These are phyloP conservation scores for Reticulitermes speratus DNA, from an alignment of 1,140 invertebrate species.

Conservation along the genomic window DNA sequence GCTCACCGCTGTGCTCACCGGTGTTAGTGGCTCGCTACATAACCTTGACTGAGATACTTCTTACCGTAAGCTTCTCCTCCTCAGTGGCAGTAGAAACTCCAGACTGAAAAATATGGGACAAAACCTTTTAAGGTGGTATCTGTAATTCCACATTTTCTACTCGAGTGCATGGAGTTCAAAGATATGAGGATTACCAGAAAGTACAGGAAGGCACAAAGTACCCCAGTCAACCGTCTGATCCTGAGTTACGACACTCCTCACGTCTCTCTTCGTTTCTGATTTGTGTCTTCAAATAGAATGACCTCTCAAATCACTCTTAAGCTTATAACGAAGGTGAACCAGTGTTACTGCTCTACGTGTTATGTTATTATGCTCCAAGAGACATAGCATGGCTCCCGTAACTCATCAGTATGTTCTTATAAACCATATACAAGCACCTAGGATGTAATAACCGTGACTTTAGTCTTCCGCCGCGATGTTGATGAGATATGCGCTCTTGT, in stretches of 20 bases:
- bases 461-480: too few species aligned
- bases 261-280: background rate
- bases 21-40: too few species aligned
- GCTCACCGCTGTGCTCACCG: too few species aligned
- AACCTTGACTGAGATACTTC: too few species aligned
- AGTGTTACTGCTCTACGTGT: background rate
- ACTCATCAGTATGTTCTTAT: too few species aligned
- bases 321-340: background rate
- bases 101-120: background rate
- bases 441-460: too few species aligned
- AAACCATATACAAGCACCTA: too few species aligned
- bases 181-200: conserved; percentile 23
- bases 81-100: background rate
- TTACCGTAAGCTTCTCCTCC: too few species aligned
- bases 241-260: background rate
- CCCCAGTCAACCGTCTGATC: background rate
- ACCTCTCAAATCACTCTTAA: too few species aligned
- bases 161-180: background rate
- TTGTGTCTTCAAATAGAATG: too few species aligned
- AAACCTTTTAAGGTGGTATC: background rate
- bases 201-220: background rate
- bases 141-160: background rate
- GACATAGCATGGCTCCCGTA: too few species aligned
- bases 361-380: background rate
- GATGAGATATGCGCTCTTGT: too few species aligned